Evolutionary conservation across 1,140 invertebrate species (phyloP).

Genomic region (Anoplolepis gracilipes): DNA sequence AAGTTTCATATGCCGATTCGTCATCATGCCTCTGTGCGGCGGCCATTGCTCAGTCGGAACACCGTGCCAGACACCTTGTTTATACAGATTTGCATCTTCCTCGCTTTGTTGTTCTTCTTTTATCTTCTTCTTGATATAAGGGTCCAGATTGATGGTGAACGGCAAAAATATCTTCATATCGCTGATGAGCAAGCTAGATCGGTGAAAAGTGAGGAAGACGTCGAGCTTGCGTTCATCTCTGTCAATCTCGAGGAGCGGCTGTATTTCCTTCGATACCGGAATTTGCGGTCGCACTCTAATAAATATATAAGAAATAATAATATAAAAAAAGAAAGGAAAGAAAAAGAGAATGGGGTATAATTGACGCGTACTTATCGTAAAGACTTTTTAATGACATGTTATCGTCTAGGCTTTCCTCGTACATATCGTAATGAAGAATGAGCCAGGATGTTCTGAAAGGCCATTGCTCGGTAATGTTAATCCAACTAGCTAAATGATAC

Average conservation of each 20-base stretch:
- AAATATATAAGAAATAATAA: slow-evolving; percentile 10
- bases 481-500: slow-evolving; percentile 98
- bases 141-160: slow-evolving; percentile 98
- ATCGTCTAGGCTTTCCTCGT: slow-evolving; percentile 95
- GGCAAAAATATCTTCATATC: slow-evolving; percentile 98
- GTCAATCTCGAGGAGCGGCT: slow-evolving; percentile 96
- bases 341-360: neutral
- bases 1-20: slow-evolving; percentile 69
- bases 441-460: slow-evolving; percentile 99
- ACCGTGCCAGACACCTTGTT: slow-evolving; percentile 71
- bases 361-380: slow-evolving; percentile 94
- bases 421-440: slow-evolving; percentile 96
- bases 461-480: slow-evolving; percentile 99
- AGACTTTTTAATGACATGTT: slow-evolving; percentile 93
- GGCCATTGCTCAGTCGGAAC: slow-evolving; percentile 26
- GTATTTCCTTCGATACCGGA: slow-evolving; percentile 93
- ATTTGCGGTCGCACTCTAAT: slow-evolving; percentile 92
- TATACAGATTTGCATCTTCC: slow-evolving; percentile 84
- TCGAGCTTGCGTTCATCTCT: slow-evolving; percentile 97
- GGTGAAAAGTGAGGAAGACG: slow-evolving; percentile 95
- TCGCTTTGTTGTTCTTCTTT: slow-evolving; percentile 92
- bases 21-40: slow-evolving; percentile 39
- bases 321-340: slow-evolving; percentile 81
- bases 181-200: slow-evolving; percentile 91
- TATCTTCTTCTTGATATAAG: slow-evolving; percentile 97